Evolutionary conservation across 1,140 invertebrate genomes (phyloP), one percentile per base, ranked within the genome.

Genomic region (Drosophila bifasciata): DNA sequence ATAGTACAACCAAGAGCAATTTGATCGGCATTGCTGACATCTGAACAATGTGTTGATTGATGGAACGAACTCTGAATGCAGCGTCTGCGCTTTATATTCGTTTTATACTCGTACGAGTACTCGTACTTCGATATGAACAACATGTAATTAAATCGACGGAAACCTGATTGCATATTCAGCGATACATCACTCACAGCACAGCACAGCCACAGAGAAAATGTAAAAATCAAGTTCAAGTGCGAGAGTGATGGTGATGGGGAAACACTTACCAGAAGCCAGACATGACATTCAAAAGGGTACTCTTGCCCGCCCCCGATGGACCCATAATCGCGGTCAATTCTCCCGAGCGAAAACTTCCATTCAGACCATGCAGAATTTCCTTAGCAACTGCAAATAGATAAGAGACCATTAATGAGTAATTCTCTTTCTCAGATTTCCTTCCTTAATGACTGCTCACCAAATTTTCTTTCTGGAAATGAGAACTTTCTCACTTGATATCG

Each of bases 321-420:
- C 95, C 95, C 95, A 96, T 95, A 41, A 96, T 96, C 16, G 95
- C 95, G 1, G 95, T 94, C 16, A 96, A 67, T 92, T 94, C 93
- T 8, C 93, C 93, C 7, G 93, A 92, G 39, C 92, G 92, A 86
- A 94, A 94, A 51, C 92, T 92, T 2, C 94, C 94, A 63, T 92
- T 93, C 0, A 94, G 91, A 1, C 92, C 92, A 75, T 95, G 94
- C 13, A 96, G 89, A 62, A 95, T 95, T 61, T 93, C 93, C 79
- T 94, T 95, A 39, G 90, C 79, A 23, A 92, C 94, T 94, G 49
- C 8, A 15, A n/a, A 0, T 28, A 36, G 13, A 19, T 25, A 25
- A 11, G 6, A 40, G 6, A 40, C 11, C 7, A 64, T 5, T 5
- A 41, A 48, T 39, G 6, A 19, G 11, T 5, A 45, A 36, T 16